phyloP scores from a whole-genome alignment of 2,113 vertebrate species.

The Manacus vitellinus region DNA sequence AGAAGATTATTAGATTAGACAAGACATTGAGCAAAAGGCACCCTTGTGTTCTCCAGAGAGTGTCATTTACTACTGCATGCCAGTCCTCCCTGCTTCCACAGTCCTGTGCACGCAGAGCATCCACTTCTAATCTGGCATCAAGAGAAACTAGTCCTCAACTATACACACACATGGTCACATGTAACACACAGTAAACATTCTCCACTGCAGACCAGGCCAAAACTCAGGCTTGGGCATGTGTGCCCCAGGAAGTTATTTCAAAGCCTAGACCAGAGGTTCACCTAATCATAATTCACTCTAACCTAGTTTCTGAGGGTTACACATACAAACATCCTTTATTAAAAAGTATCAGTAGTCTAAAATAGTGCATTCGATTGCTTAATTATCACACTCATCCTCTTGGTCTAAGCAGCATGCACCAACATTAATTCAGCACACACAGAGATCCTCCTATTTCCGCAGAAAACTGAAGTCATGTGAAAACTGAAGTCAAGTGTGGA shows the following conservation, averaged over 20 bases:
- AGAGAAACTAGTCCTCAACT: background rate
- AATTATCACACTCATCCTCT: background rate
- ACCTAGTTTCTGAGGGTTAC: background rate
- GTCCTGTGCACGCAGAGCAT: background rate
- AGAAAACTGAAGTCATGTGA: background rate
- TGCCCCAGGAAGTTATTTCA: background rate
- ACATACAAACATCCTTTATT: background rate
- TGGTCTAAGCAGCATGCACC: background rate
- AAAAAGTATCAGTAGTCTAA: background rate
- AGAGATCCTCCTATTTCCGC: background rate
- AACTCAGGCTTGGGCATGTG: accelerated
- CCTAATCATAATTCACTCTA: background rate
- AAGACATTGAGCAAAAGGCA: background rate
- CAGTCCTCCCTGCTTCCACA: background rate
- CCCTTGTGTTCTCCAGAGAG: background rate
- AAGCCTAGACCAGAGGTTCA: background rate
- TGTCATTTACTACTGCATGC: background rate
- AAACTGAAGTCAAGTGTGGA: background rate
- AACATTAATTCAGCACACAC: background rate
- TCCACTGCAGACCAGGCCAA: background rate
- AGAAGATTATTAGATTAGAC: background rate
- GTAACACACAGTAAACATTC: background rate
- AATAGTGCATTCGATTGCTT: background rate
- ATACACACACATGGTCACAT: background rate
- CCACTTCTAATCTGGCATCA: background rate